phyloP scores from a whole-genome alignment of 2,888 invertebrate species.

The Rhagium mordax region DNA sequence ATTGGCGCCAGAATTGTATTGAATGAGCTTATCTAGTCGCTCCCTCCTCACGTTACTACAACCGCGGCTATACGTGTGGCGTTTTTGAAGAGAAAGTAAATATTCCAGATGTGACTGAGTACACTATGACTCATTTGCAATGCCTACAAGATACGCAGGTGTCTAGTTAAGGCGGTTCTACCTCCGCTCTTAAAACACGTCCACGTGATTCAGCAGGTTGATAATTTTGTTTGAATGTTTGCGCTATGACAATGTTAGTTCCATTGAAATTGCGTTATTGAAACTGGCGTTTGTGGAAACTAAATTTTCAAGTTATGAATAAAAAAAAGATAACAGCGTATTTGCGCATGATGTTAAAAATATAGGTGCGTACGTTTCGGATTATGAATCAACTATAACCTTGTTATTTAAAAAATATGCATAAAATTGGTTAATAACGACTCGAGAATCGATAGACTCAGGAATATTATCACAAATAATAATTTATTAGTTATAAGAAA shows the following conservation, averaged over 20 bases:
- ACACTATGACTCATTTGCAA: constrained; percentile 3
- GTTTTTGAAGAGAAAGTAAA: constrained; percentile 14
- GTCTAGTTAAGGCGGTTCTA: constrained; percentile 22
- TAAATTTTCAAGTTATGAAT: not conserved
- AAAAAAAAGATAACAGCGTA: no score
- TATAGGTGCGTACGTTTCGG: no score
- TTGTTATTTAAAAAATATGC: no score
- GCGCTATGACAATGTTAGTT: not conserved
- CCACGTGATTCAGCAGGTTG: not conserved
- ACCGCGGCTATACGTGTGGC: not conserved
- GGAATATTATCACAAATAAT: no score
- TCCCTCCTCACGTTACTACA: constrained; percentile 11
- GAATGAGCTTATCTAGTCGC: constrained; percentile 17
- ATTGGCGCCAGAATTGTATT: constrained; percentile 7
- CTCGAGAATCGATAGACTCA: no score
- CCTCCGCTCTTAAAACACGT: not conserved
- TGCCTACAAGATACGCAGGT: not conserved
- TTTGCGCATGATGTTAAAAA: no score
- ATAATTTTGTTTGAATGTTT: not conserved
- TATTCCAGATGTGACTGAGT: constrained; percentile 5
- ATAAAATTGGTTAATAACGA: no score
- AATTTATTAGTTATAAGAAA: no score
- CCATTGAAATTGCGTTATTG: not conserved
- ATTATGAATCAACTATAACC: no score
- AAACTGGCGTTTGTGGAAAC: not conserved